Base-by-base conservation (phyloP, 2,113 vertebrate species). In the Entosphenus tridentatus region DNA sequence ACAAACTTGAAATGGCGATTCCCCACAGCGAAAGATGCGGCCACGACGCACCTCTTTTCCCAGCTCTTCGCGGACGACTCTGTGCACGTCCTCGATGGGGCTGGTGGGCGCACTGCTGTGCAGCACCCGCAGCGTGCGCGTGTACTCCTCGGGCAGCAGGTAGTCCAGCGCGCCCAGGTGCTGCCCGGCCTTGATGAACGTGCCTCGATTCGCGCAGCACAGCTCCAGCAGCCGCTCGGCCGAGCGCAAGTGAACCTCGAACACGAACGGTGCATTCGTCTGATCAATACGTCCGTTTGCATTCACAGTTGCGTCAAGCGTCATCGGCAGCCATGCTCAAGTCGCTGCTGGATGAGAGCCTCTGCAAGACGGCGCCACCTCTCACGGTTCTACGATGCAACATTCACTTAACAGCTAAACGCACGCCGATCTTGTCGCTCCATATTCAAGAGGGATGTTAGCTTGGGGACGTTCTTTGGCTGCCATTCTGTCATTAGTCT, bases 151-250 rank as follows among this genome's bases (percentile, higher is more conserved):
- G 0, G 93, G 93, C 68, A 98, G 77, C 69, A 98, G 83, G 76
- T 96, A 96, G 72, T 96, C 89, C 69, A 98, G 80, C 0, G 89
- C 87, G 2, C 88, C 92, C 12, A 98, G 80, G 77, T 98, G 90
- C 77, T 98, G 93, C 5, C 93, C 93, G 73, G 96, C 87, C 77
- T 98, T 98, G 79, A 98, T 95, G 80, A 92, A 98, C 3, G 90
- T 98, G 68, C 93, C 93, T 71, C 92, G 76, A 80, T 98, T 98
- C 73, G 85, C 84, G n/a, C 89, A 90, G 78, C 93, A 98, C 74
- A 98, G 76, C 69, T 90, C 83, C 58, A 82, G 80, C 12, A 98
- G 85, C 55, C 85, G 90, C 74, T 84, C 80, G 1, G 92, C 93
- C 1, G 89, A 96, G 57, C 92, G 87, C 56, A 74, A 79, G 70